A percentile compares a stretch with the other conserved stretches of the same genome.
These are phyloP conservation scores for Aquatica leii DNA, from an alignment of 2,888 invertebrate species.

Conservation along the genomic window DNA sequence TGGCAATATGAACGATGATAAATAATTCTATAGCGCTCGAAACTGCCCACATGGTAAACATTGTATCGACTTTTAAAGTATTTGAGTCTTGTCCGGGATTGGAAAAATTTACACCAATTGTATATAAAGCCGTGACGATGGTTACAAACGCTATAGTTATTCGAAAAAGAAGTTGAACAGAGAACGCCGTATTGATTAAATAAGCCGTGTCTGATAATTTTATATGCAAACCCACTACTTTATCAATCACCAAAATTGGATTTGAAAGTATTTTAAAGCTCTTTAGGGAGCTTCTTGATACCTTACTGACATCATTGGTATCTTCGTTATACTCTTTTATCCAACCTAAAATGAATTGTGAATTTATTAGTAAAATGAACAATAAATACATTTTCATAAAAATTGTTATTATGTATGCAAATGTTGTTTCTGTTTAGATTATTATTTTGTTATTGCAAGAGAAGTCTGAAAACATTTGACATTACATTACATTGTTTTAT, in stretches of 20 bases:
- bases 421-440: too few species aligned
- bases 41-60: conserved; percentile 49
- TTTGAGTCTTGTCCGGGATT: conserved; percentile 27
- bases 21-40: conserved; percentile 48
- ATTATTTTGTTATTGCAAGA: too few species aligned
- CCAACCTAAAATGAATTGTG: conserved; percentile 31
- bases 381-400: too few species aligned
- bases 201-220: conserved; percentile 49
- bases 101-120: conserved; percentile 46
- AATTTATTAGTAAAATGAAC: too few species aligned
- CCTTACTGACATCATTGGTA: conserved; percentile 14
- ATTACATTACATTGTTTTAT: too few species aligned
- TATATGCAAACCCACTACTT: conserved; percentile 48
- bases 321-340: conserved; percentile 25
- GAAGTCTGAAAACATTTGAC: too few species aligned
- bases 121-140: conserved; percentile 49
- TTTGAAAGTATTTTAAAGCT: conserved; percentile 38
- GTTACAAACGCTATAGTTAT: conserved; percentile 49
- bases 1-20: conserved; percentile 49
- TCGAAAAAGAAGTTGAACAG: conserved; percentile 48
- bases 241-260: conserved; percentile 46
- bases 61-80: conserved; percentile 37
- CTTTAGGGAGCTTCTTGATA: conserved; percentile 34
- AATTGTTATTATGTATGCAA: too few species aligned
- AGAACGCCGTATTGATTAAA: conserved; percentile 49